Evolutionary conservation across 2,888 invertebrate genomes (phyloP), one percentile per base, ranked within the genome.

Genomic region (Andricus quercusramuli): DNA sequence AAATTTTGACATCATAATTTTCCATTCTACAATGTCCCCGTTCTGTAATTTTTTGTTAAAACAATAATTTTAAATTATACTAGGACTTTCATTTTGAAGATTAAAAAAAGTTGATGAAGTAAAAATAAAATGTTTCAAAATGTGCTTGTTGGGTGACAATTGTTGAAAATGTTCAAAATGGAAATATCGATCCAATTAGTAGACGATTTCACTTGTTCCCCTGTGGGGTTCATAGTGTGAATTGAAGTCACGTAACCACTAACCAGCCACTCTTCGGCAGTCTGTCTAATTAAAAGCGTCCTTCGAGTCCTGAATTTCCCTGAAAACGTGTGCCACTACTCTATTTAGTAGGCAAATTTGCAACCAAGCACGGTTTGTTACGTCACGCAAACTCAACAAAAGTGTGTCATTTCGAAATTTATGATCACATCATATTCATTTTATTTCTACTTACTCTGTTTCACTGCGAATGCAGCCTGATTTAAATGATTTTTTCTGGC

Each of bases 161-260:
- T 51, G 51, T 51, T 47, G 20, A 51, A 51, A 51, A 5, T 51
- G 1, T 20, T 51, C 51, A 51, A 5, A 11, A 37, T 20, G 17
- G 20, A 9, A n/a, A 32, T 66, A 66, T 66, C 66, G 66, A 66
- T 66, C 66, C 66, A 66, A 66, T 66, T 66, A 67, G 41, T 67
- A 41, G 13, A 11, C n/a, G 66, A 67, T 67, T 67, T 67, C 37
- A 62, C 41, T 67, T 67, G 66, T 37, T 41, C 22, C 1, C 66
- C 66, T 20, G 22, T 37, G 22, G 22, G 37, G 20, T 67, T 37
- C n/a, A 41, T n/a, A 41, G 22, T n/a, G 66, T n/a, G 22, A 29
- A 32, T 67, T 4, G n/a, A 37, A 67, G n/a, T 37, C 41, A 67
- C n/a, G 41, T 67, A 67, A 67, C 66, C 37, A 67, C 37, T 41